Evolutionary conservation across 2,797 vertebrate genomes (phyloP), one percentile per base, ranked within the genome.

Genomic region (Hippocampus kuda): DNA sequence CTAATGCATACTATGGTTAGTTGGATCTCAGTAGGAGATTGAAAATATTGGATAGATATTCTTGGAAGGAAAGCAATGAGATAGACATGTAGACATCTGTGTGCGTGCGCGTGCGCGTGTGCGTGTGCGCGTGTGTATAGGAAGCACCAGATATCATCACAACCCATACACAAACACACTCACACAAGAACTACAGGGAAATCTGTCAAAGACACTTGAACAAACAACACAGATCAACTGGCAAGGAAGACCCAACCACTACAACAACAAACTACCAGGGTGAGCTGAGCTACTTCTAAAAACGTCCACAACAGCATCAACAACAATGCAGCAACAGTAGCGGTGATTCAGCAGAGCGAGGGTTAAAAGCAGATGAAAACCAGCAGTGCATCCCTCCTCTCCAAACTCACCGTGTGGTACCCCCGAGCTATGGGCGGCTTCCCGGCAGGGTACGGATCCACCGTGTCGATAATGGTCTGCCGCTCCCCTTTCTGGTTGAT

Each of bases 401-500:
- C 64, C 57, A 41, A 74, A 85, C 95, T 94, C 86, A 98, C 97
- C 92, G 97, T 99, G 86, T 98, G 96, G 86, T 98, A 99, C 66
- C 94, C 94, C 81, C 95, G 92, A 67, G 92, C 94, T 70, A 96
- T 85, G 68, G 97, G 95, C 30, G 95, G 95, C 82, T 97, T 98
- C 70, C 95, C 95, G 69, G 94, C 81, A 8, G 95, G 95, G 77
- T 95, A 98, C 54, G 96, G 93, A 79, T 98, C 97, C 89, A 99
- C 95, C 0, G 96, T 98, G 82, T 99, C 97, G 79, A 98, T 98
- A 91, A 99, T 99, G 1, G 95, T 99, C 90, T 99, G 97, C 46
- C 96, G 84, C 85, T 99, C 97, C 53, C 96, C 97, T 87, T 98
- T 98, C 90, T 98, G 97, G 90, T 98, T 99, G 89, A 99, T 99